A percentile compares a stretch with the other conserved stretches of the same genome.
Conservation (phyloP, 2,888 invertebrate genomes). For the Drepanosiphum platanoidis region DNA sequence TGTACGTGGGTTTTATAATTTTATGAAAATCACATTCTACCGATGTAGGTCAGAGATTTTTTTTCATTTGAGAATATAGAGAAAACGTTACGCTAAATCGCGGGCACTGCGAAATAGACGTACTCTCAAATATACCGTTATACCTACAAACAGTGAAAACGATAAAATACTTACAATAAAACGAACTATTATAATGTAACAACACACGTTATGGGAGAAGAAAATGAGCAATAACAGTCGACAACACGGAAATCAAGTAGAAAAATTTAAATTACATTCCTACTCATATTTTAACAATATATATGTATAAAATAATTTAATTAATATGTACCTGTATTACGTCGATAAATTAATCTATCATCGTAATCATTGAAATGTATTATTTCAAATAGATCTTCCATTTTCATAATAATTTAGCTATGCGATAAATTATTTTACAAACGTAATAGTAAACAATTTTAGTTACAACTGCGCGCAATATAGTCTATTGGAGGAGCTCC, state of each 20-base stretch:
- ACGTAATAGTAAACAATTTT: not conserved
- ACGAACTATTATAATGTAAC: not conserved
- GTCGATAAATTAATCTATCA: not conserved
- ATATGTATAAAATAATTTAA: not conserved
- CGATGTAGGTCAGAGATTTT: slow-evolving; percentile 12
- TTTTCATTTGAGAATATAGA: not conserved
- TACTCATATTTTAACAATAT: not conserved
- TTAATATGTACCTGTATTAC: not conserved
- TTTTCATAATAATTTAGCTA: not conserved
- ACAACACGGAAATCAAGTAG: no score
- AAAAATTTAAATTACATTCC: not conserved
- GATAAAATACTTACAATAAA: not conserved
- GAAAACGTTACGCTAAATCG: slow-evolving; percentile 1
- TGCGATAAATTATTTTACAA: not conserved
- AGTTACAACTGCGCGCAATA: not conserved
- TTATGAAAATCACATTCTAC: not conserved
- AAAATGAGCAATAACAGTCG: no score
- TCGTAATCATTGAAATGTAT: not conserved
- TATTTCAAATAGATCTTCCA: not conserved
- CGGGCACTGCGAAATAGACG: not conserved
- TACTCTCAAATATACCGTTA: not conserved
- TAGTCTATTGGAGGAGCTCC: not conserved
- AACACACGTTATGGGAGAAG: no score
- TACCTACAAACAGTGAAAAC: not conserved
- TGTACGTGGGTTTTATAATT: not conserved